Conservation (phyloP, 2,888 invertebrate genomes). For the Lycia hirtaria region DNA sequence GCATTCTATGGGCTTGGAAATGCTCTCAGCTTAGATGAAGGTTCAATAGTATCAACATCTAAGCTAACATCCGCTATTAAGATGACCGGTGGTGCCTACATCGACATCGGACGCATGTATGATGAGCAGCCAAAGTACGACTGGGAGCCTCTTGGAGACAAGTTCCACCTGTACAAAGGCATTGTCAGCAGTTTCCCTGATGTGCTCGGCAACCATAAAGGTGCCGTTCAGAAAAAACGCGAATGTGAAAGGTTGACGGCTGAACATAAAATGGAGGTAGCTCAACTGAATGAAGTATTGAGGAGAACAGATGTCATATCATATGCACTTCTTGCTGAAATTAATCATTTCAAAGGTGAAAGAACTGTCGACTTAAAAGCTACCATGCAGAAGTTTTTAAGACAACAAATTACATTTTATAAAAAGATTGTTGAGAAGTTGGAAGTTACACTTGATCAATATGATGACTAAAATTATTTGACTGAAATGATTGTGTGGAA, state of each 20-base stretch:
- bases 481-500: constrained; percentile 42
- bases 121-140: constrained; percentile 96
- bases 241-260: constrained; percentile 93
- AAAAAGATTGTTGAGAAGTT: constrained; percentile 92
- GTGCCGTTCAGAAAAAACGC: constrained; percentile 94
- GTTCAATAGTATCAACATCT: constrained; percentile 86
- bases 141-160: constrained; percentile 96
- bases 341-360: constrained; percentile 96
- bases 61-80: constrained; percentile 92
- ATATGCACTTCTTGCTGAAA: constrained; percentile 96
- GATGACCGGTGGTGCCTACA: constrained; percentile 94
- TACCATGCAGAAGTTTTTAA: constrained; percentile 94
- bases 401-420: constrained; percentile 96
- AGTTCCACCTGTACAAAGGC: constrained; percentile 97
- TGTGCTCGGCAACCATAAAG: constrained; percentile 94
- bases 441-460: constrained; percentile 84
- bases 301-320: constrained; percentile 96
- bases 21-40: constrained; percentile 92
- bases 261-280: constrained; percentile 93
- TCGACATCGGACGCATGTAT: constrained; percentile 94
- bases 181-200: constrained; percentile 96
- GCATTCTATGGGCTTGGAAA: constrained; percentile 94
- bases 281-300: constrained; percentile 92
- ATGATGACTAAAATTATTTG: constrained; percentile 66
- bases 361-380: constrained; percentile 93